phyloP scores from a whole-genome alignment of 2,797 vertebrate genomes.

The Rhodeus uyekii region DNA sequence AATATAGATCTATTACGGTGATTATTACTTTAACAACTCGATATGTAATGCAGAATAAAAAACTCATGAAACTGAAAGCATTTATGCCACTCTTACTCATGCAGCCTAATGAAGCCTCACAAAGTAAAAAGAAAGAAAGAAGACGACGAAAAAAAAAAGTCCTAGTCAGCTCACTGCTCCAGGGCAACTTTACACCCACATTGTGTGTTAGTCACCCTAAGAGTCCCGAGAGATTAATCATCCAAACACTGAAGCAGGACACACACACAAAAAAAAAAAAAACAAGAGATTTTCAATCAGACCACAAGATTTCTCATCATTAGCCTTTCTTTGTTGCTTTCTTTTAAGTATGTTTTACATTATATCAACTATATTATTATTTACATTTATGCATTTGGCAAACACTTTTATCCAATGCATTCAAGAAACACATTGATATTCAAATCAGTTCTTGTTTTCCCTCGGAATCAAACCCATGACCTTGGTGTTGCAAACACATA shows the following conservation, averaged over 20 bases:
- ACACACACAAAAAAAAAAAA: conserved; percentile 11
- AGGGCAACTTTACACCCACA: conserved; percentile 22
- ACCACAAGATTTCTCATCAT: neutral
- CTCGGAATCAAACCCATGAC: no score
- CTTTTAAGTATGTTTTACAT: neutral
- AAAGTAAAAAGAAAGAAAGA: neutral
- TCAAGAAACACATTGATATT: no score
- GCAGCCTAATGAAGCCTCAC: neutral
- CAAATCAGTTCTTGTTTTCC: no score
- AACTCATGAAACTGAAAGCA: neutral
- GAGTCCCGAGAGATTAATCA: conserved; percentile 15
- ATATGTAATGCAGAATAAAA: neutral
- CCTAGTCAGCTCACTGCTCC: neutral
- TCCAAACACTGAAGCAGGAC: neutral
- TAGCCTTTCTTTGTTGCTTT: neutral
- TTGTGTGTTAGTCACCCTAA: conserved; percentile 20
- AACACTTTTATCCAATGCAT: no score
- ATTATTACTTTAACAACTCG: neutral
- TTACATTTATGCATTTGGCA: no score
- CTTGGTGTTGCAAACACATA: no score
- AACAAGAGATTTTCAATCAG: neutral
- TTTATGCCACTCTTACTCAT: neutral
- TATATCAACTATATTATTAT: neutral
- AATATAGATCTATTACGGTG: neutral
- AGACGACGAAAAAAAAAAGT: neutral